Evolutionary conservation across 2,797 vertebrate species (phyloP).

Genomic region (Anas acuta): DNA sequence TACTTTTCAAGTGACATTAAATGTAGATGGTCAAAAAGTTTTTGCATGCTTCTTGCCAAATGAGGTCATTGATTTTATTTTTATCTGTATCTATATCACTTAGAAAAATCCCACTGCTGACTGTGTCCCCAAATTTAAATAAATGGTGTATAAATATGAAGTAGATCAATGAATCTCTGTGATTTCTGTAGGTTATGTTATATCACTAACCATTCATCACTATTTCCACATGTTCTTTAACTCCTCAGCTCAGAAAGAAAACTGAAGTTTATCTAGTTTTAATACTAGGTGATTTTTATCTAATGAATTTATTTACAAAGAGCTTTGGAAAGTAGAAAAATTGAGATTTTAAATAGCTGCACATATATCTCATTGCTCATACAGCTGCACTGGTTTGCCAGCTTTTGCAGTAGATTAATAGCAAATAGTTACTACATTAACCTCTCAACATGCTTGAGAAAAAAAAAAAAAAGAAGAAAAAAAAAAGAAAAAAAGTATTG

Average conservation of each 20-base stretch:
- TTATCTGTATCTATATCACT: neutral
- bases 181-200: neutral
- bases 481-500: neutral
- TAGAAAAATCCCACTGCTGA: neutral
- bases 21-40: neutral
- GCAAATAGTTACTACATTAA: neutral
- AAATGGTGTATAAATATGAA: neutral
- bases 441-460: rapidly evolving
- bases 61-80: neutral
- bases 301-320: neutral
- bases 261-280: neutral
- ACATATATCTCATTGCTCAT: neutral
- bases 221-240: neutral
- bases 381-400: neutral
- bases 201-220: neutral
- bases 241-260: neutral
- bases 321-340: neutral
- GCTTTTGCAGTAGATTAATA: neutral
- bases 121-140: neutral
- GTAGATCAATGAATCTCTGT: neutral
- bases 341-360: neutral
- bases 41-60: neutral
- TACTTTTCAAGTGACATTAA: neutral
- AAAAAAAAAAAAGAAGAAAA: neutral
- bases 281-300: neutral